A percentile compares a stretch with the other conserved stretches of the same genome.
Evolutionary conservation across 1,140 invertebrate species (phyloP).

Genomic region (Drosophila varians): DNA sequence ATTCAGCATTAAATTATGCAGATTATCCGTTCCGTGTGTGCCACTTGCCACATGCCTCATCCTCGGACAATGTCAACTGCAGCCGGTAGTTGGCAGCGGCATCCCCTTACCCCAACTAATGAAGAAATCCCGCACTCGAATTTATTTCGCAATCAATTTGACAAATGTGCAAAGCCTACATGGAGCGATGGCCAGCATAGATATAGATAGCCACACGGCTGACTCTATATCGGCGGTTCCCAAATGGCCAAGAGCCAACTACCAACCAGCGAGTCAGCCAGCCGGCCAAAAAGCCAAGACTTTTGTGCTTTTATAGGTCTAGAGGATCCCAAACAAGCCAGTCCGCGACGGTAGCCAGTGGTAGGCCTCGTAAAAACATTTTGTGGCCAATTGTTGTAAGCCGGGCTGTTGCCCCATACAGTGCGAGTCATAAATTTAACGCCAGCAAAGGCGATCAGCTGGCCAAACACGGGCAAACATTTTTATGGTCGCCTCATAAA

Average conservation of each 20-base stretch:
- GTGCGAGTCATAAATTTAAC: slow-evolving; percentile 47
- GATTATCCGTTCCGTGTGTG: slow-evolving; percentile 52
- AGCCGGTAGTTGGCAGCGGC: too few species aligned
- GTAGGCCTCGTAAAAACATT: slow-evolving; percentile 54
- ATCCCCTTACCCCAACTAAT: too few species aligned
- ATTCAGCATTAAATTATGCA: slow-evolving; percentile 77
- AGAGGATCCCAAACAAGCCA: slow-evolving; percentile 17
- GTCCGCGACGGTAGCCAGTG: slow-evolving; percentile 21
- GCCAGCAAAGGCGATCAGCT: slow-evolving; percentile 36
- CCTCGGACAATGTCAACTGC: slow-evolving; percentile 56
- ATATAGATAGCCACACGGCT: slow-evolving; percentile 16
- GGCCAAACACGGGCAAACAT: slow-evolving; percentile 43
- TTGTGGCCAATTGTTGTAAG: slow-evolving; percentile 53
- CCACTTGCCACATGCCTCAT: slow-evolving; percentile 64
- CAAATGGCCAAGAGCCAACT: slow-evolving; percentile 34
- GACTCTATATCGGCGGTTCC: too few species aligned
- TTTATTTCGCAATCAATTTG: slow-evolving; percentile 79
- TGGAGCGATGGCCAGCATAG: slow-evolving; percentile 34
- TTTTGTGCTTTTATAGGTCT: slow-evolving; percentile 43
- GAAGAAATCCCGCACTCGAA: slow-evolving; percentile 60
- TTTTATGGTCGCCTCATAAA: slow-evolving; percentile 40
- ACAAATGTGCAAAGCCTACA: slow-evolving; percentile 66
- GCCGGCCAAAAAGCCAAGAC: not conserved
- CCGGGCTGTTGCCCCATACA: slow-evolving; percentile 26
- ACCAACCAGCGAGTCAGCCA: slow-evolving; percentile 1